Base-by-base conservation (phyloP, 1,140 invertebrate genomes). In the Hestina assimilis region DNA sequence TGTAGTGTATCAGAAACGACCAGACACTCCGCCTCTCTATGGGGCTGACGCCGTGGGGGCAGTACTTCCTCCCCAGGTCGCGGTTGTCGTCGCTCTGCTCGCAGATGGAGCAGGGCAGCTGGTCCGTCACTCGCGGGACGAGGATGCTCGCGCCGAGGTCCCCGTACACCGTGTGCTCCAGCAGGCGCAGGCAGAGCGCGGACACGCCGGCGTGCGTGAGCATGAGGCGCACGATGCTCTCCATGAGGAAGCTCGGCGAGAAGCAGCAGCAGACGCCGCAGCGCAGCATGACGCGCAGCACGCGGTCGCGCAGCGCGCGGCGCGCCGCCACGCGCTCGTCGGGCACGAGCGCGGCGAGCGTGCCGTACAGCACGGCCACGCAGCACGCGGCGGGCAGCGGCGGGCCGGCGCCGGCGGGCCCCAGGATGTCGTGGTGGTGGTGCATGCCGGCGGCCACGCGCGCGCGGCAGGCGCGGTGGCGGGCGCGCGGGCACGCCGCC, bases 231-330 rank as follows among this genome's bases (percentile, higher is more conserved):
- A 88, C 81, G n/a, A 80, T 66, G 61, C 77, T 83, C 42, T 88
- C 83, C 75, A 89, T 74, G 0, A 89, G 63, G 35, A 72, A 55
- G 4, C 72, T 87, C 0, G 91, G 87, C 4, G 92, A 90, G 59
- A 92, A 91, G 68, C 92, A 93, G 52, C 92, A 93, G 66, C 92
- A 93, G 0, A 90, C 91, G 3, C 92, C 92, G 40, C 89, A 90
- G 6, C 78, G 75, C 9, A 90, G 87, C 78, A 90, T 91, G 1
- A 90, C 90, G 47, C 90, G 89, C 2, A 93, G 74, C 4, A 92
- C 62, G 55, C 90, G 86, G 9, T 89, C 67, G 28, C 90, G 75
- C 1, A 92, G 58, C 12, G 89, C 84, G 2, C 63, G 61, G 4
- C 87, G 86, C 0, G 79, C 72, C 3, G 89, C 70, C 1, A 88